Base-by-base conservation (phyloP, 2,113 vertebrate species). In the Todiramphus saurophagus region DNA sequence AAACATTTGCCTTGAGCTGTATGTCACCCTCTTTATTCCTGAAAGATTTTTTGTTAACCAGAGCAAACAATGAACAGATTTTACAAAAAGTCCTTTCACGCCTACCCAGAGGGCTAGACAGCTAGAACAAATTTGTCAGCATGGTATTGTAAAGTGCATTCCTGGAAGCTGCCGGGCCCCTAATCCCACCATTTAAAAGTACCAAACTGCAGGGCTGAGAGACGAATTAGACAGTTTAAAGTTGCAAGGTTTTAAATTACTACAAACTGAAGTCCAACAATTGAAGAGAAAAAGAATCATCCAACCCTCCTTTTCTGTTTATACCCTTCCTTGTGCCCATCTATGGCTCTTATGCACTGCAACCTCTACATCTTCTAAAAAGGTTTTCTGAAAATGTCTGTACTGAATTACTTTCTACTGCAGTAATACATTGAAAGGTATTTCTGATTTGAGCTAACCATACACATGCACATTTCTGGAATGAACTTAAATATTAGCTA, bases 71-170 rank as follows among this genome's bases (percentile, higher is more conserved):
- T 50, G 74, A 77, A 64, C 35, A 86, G 39, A 91, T 90, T 93
- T 96, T 64, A 66, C 33, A 84, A 75, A 70, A 95, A 81, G 43
- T 27, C 14, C n/a, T 89, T 78, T 70, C 76, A n/a, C 9, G 2
- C 44, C 63, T 92, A 66, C 39, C 18, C 48, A 73, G 48, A 43
- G 37, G 58, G 16, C 27, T 31, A 92, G 70, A 55, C 31, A 73
- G 43, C 44, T 78, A 91, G 43, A 97, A 73, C 56, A 60, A 92
- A 83, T 91, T 77, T 90, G 73, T 96, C 89, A 79, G 28, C 19
- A 10, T 68, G 74, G 74, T 21, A 56, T 76, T 84, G 50, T 78
- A 70, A 90, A 96, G 76, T 82, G 30, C 87, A 72, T 95, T 95
- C 82, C 79, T 89, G 75, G 69, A 94, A 92, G 79, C 58, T 87